Evolutionary conservation across 2,113 vertebrate species (phyloP).

Genomic region (Synodontis membranacea): DNA sequence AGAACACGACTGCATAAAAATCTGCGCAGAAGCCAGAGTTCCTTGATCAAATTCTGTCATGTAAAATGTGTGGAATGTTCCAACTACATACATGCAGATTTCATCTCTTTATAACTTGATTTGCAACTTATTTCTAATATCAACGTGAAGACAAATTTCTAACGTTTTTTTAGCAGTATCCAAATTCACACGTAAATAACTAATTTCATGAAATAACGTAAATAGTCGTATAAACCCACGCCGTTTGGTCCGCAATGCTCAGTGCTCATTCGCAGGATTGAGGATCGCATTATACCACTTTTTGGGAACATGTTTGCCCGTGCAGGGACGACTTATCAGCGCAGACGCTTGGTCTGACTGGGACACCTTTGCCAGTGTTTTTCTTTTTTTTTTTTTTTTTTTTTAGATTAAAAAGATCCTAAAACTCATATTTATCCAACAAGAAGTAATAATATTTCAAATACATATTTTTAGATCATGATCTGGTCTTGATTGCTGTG

Average conservation of each 20-base stretch:
- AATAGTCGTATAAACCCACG: neutral
- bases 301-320: neutral
- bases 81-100: neutral
- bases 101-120: neutral
- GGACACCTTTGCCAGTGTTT: neutral
- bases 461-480: neutral
- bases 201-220: too few relatives aligned
- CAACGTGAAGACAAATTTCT: neutral
- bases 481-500: neutral
- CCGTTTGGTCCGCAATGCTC: neutral
- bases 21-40: slow-evolving; percentile 13
- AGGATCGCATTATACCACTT: neutral
- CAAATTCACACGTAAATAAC: neutral
- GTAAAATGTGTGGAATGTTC: neutral
- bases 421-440: neutral
- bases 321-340: neutral
- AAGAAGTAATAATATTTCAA: neutral
- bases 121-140: neutral
- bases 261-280: neutral
- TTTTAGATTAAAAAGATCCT: neutral
- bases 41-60: neutral
- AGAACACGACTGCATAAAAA: slow-evolving; percentile 28
- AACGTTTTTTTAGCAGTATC: neutral
- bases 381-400: too few relatives aligned
- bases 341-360: neutral